These are phyloP conservation scores for Eulemur coronatus DNA, from an alignment of 2,797 vertebrate species.

Conservation along the genomic window DNA sequence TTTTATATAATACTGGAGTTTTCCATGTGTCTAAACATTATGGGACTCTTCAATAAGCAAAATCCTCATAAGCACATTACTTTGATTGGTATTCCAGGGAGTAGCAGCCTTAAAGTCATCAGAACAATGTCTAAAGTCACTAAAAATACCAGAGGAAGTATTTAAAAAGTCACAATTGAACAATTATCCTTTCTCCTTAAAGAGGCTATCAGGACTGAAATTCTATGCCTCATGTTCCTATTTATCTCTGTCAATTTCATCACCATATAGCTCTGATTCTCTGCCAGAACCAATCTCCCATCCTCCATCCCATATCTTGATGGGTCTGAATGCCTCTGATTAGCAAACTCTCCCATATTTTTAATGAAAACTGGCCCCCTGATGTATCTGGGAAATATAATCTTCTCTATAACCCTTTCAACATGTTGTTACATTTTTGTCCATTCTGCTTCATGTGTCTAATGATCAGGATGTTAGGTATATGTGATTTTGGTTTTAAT, in stretches of 20 bases:
- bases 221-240: fast-evolving
- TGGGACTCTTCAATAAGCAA: background rate
- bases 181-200: background rate
- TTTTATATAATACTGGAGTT: background rate
- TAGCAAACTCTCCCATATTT: background rate
- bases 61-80: background rate
- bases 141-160: background rate
- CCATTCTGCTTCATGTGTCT: background rate
- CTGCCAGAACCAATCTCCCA: no score
- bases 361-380: background rate
- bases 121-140: background rate
- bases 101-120: background rate
- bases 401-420: background rate
- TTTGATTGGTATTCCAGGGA: background rate
- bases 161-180: background rate
- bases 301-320: background rate
- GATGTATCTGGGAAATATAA: background rate
- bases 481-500: background rate
- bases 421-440: background rate
- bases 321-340: background rate
- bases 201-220: background rate
- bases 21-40: background rate
- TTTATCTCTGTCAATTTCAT: background rate
- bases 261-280: fast-evolving
- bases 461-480: background rate